phyloP scores from a whole-genome alignment of 2,888 invertebrate genomes.

The Sminthurides aquaticus region DNA sequence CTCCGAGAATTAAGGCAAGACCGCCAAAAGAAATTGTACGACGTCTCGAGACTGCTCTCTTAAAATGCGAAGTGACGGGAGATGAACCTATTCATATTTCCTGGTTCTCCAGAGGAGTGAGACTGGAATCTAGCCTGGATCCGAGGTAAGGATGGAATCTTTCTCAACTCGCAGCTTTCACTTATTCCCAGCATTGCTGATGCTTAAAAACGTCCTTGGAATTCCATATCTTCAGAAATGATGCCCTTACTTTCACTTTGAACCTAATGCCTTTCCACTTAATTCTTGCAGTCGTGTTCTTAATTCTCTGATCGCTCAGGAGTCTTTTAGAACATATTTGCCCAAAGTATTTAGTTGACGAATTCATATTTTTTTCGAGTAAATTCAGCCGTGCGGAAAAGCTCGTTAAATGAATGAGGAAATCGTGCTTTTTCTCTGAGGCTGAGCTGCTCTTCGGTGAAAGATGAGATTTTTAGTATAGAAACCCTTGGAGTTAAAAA shows the following conservation, averaged over 20 bases:
- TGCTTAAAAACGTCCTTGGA: too few relatives aligned
- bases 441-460: too few relatives aligned
- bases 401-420: neutral
- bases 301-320: too few relatives aligned
- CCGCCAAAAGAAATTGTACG: slow-evolving; percentile 43
- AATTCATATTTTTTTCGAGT: neutral
- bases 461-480: too few relatives aligned
- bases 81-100: slow-evolving; percentile 34
- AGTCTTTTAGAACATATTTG: neutral
- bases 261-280: too few relatives aligned
- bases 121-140: neutral
- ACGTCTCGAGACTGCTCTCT: slow-evolving; percentile 43
- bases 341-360: neutral
- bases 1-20: slow-evolving; percentile 26
- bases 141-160: slow-evolving; percentile 1
- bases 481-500: too few relatives aligned
- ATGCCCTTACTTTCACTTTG: too few relatives aligned
- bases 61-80: slow-evolving; percentile 45
- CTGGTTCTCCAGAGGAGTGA: slow-evolving; percentile 8
- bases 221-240: too few relatives aligned
- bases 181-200: too few relatives aligned
- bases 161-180: neutral
- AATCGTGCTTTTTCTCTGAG: too few relatives aligned
- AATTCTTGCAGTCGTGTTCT: too few relatives aligned
- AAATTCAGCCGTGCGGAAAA: neutral